Conservation (phyloP, 1,140 invertebrate genomes). For the Drosophila carrolli region DNA sequence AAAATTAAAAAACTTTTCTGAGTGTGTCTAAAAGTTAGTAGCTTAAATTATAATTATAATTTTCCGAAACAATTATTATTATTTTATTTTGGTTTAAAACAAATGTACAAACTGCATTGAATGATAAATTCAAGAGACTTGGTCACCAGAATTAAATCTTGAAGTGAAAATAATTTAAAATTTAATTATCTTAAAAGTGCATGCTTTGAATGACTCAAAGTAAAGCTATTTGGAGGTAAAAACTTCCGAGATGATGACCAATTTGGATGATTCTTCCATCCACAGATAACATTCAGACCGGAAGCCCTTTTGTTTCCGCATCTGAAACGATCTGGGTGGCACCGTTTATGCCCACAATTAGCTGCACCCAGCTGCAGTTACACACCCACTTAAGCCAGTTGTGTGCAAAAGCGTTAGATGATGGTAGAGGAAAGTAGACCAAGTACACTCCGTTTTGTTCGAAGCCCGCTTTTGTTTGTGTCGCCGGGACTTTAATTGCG, state of each 20-base stretch:
- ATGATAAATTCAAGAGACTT: no score
- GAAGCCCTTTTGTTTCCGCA: slow-evolving; percentile 19
- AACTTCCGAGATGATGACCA: slow-evolving; percentile 2
- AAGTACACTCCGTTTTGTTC: slow-evolving; percentile 48
- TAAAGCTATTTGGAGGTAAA: not conserved
- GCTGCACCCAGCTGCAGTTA: slow-evolving; percentile 44
- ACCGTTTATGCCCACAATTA: slow-evolving; percentile 50
- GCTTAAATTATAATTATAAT: no score
- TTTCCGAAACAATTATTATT: no score
- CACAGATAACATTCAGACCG: slow-evolving; percentile 2
- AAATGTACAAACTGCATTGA: no score
- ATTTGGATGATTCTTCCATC: not conserved
- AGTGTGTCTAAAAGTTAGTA: no score
- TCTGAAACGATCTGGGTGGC: slow-evolving; percentile 16
- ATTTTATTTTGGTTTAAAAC: no score
- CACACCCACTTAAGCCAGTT: slow-evolving; percentile 36
- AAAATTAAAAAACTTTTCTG: no score
- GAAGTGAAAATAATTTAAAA: no score
- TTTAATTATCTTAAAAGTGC: not conserved
- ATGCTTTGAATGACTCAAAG: not conserved
- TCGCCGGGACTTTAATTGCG: slow-evolving; percentile 61
- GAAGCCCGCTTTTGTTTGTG: slow-evolving; percentile 30
- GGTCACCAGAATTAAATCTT: no score
- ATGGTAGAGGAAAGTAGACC: slow-evolving; percentile 32
- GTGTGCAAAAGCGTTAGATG: slow-evolving; percentile 40